Base-by-base conservation (phyloP, 2,113 vertebrate genomes). In the Xenopus borealis region DNA sequence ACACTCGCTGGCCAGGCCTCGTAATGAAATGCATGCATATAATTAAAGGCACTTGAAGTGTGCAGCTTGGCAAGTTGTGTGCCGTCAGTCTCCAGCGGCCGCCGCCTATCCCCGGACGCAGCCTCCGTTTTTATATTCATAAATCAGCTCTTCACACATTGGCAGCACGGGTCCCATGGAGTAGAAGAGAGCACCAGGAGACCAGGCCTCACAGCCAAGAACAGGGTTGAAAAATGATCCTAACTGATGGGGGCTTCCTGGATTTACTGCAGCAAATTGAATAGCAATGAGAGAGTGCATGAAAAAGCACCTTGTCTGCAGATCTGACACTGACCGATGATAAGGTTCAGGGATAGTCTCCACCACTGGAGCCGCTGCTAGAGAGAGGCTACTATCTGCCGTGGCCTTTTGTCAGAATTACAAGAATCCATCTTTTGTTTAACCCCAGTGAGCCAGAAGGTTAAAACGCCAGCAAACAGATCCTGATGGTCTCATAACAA, bases 21-120 rank as follows among this genome's bases (percentile, higher is more conserved):
- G 70, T 90, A 95, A 94, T 95, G 92, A 94, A 94, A 95, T 90
- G 89, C 91, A 82, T 85, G 90, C 93, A 92, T 94, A 91, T 88
- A 93, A 95, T 94, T 93, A 95, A 90, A 88, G 80, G 75, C 67
- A 20, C 78, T 84, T 82, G 78, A 84, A 86, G 81, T 80, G 80
- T 69, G 82, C 52, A 72, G 84, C 71, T 81, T 66, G 65, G 46
- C 20, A 46, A 46, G 87, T 83, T 80, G 33, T 61, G 78, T 78
- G 88, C 85, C 86, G 75, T 82, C 78, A 75, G 85, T 89, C 91
- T 92, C 91, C 89, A 47, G 89, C 84, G 92, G 87, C 84, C 59
- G 23, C 71, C 7, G 16, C n/a, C 16, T 7, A 57, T 92, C 88
- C 87, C 88, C 67, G 13, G 82, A 80, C 75, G 77, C 85, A 67